A percentile compares a stretch with the other conserved stretches of the same genome.
Evolutionary conservation across 2,797 vertebrate genomes (phyloP).

Genomic region (Carcharodon carcharias): DNA sequence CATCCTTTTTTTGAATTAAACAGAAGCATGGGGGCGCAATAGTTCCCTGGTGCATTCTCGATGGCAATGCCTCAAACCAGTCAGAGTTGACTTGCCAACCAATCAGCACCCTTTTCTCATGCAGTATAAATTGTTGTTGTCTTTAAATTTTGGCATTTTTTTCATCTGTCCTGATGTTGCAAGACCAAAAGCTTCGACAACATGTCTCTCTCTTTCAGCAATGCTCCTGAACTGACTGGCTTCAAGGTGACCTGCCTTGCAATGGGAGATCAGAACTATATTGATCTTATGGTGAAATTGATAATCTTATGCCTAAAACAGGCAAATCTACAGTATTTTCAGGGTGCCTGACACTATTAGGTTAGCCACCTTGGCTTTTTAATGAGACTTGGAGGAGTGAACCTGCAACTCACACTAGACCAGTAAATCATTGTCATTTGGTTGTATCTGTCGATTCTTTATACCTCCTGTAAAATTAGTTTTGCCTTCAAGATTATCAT

Average conservation of each 20-base stretch:
- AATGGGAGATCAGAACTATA: not conserved
- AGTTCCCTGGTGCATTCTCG: no score
- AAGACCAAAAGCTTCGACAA: no score
- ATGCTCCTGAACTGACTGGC: not conserved
- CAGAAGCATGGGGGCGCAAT: no score
- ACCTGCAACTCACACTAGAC: not conserved
- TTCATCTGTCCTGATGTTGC: no score
- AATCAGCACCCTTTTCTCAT: no score
- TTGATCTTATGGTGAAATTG: not conserved
- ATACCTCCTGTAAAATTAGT: not conserved
- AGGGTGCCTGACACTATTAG: not conserved
- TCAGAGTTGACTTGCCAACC: no score
- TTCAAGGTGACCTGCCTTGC: not conserved
- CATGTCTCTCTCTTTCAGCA: no score
- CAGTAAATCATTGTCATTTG: not conserved
- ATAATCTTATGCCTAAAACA: not conserved
- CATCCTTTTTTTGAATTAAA: no score
- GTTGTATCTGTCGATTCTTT: not conserved
- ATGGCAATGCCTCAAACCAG: no score
- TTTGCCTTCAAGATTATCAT: not conserved
- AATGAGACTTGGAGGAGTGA: not conserved
- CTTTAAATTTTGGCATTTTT: no score
- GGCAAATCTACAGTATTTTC: not conserved
- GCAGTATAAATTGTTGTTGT: no score
- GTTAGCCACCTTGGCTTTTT: not conserved